A percentile compares a stretch with the other conserved stretches of the same genome.
Conservation (phyloP, 92 coral and sea anemone species). For the Phymanthus crucifer region DNA sequence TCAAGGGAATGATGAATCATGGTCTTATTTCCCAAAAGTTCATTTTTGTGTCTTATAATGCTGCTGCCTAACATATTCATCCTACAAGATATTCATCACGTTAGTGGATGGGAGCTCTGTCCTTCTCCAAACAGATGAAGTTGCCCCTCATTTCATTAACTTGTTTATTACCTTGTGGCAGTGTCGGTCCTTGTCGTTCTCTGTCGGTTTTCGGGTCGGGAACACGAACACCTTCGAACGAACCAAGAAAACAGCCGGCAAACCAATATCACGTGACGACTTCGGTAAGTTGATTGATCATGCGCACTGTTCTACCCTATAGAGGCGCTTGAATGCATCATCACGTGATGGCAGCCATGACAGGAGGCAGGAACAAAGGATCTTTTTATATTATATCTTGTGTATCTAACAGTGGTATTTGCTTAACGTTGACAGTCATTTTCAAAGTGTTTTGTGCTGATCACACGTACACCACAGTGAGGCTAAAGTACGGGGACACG, state of each 20-base stretch:
- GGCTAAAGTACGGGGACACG: slow-evolving; percentile 72
- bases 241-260: slow-evolving; percentile 11
- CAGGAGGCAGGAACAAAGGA: too few species aligned
- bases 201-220: slow-evolving; percentile 18
- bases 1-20: too few species aligned
- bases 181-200: slow-evolving; percentile 34
- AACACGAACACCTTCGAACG: slow-evolving; percentile 5
- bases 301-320: background rate
- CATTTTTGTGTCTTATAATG: too few species aligned
- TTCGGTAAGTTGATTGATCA: background rate
- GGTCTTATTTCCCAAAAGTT: too few species aligned
- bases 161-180: background rate
- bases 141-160: background rate
- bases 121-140: too few species aligned
- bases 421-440: slow-evolving; percentile 46
- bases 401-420: background rate
- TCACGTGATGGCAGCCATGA: too few species aligned
- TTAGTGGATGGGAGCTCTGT: too few species aligned
- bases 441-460: slow-evolving; percentile 93
- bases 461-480: slow-evolving; percentile 85
- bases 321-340: too few species aligned
- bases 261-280: slow-evolving; percentile 28
- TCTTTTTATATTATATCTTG: too few species aligned
- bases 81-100: background rate
- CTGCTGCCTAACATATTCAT: background rate